These are phyloP conservation scores for Meiosimyza decipiens DNA, from an alignment of 2,888 invertebrate genomes.

Conservation along the genomic window DNA sequence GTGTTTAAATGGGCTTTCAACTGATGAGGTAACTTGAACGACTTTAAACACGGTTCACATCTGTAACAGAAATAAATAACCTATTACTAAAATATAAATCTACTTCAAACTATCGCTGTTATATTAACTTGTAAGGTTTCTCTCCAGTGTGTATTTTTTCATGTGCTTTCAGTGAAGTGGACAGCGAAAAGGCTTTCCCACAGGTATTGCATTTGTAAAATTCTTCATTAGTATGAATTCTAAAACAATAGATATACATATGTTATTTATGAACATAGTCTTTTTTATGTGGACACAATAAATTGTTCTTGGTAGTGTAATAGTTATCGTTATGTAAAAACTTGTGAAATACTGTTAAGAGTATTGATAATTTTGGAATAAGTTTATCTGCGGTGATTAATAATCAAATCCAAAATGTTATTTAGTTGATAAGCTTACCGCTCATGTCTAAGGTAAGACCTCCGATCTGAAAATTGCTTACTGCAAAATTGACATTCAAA, in stretches of 20 bases:
- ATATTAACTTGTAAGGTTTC: slow-evolving; percentile 53
- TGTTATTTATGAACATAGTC: too few relatives aligned
- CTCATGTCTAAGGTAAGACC: slow-evolving; percentile 63
- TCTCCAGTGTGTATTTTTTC: slow-evolving; percentile 57
- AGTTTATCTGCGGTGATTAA: too few relatives aligned
- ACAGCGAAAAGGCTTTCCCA: slow-evolving; percentile 57
- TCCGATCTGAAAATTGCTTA: slow-evolving; percentile 61
- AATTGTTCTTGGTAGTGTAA: too few relatives aligned
- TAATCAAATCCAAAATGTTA: too few relatives aligned
- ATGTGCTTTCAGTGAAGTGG: slow-evolving; percentile 59
- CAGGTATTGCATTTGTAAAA: slow-evolving; percentile 57
- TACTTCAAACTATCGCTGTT: too few relatives aligned
- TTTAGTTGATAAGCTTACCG: slow-evolving; percentile 48
- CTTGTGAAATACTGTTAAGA: too few relatives aligned
- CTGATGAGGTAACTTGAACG: slow-evolving; percentile 63
- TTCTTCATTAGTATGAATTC: slow-evolving; percentile 62
- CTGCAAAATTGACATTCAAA: slow-evolving; percentile 52
- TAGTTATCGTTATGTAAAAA: too few relatives aligned
- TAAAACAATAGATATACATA: slow-evolving; percentile 36
- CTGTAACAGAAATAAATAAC: slow-evolving; percentile 43
- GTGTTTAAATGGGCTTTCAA: slow-evolving; percentile 60
- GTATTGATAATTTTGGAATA: too few relatives aligned
- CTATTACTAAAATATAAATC: background rate
- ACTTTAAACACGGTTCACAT: slow-evolving; percentile 60
- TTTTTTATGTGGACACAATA: too few relatives aligned